Evolutionary conservation across 2,113 vertebrate genomes (phyloP).

Genomic region (Phyllopteryx taeniolatus): DNA sequence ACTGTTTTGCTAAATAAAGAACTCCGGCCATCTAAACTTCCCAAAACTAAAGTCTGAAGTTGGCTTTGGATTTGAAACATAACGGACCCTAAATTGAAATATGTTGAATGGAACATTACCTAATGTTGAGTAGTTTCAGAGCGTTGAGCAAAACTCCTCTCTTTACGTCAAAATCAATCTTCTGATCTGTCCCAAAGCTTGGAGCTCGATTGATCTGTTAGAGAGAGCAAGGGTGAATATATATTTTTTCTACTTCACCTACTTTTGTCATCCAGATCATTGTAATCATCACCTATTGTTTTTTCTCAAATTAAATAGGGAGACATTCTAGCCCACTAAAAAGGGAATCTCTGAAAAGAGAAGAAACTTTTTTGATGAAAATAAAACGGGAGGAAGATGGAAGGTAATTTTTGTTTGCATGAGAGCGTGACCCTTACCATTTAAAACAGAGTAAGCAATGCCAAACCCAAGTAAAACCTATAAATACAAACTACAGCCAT

Average conservation of each 20-base stretch:
- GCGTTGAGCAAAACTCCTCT: conserved; percentile 91
- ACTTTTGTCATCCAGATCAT: conserved; percentile 6
- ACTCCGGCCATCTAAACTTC: not conserved
- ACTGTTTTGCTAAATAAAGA: not conserved
- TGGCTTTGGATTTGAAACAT: not conserved
- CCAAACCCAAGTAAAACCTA: conserved; percentile 10
- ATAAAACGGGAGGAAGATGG: not conserved
- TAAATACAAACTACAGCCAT: conserved; percentile 21
- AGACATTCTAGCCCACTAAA: conserved; percentile 36
- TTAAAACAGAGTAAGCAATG: conserved; percentile 8
- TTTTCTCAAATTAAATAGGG: conserved; percentile 27
- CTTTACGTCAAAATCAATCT: conserved; percentile 97
- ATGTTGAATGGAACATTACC: conserved; percentile 69
- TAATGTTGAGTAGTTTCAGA: conserved; percentile 91
- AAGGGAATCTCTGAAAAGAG: conserved; percentile 27
- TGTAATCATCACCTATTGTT: not conserved
- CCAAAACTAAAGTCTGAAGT: not conserved
- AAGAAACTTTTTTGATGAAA: conserved; percentile 1
- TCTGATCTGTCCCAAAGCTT: conserved; percentile 98
- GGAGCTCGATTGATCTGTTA: conserved; percentile 96
- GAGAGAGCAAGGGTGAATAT: conserved; percentile 47
- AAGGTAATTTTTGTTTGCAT: conserved; percentile 4
- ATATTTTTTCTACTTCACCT: conserved; percentile 23
- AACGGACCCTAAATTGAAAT: not conserved
- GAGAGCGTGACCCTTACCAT: conserved; percentile 9